Conservation (phyloP, 2,113 vertebrate species). For the Myotis brandtii region DNA sequence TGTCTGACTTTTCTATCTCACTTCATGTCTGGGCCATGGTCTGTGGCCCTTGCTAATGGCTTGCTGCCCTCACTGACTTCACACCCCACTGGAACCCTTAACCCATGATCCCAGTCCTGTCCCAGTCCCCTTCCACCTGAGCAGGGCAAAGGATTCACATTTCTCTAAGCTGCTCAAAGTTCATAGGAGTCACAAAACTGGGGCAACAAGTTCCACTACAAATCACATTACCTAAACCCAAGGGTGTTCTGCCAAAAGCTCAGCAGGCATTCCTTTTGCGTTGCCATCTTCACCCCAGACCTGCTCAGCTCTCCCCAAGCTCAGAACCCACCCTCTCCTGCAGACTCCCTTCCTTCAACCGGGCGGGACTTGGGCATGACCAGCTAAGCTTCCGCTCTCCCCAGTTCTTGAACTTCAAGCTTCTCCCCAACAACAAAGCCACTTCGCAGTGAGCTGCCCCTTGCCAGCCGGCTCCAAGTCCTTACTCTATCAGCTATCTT, state of each 20-base stretch:
- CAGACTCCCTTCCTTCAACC: accelerated
- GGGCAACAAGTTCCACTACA: not conserved
- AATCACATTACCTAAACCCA: not conserved
- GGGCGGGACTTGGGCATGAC: not conserved
- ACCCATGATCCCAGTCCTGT: accelerated
- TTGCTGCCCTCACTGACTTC: not conserved
- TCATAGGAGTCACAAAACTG: not conserved
- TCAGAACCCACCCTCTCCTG: not conserved
- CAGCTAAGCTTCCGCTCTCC: too few relatives aligned
- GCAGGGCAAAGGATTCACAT: not conserved
- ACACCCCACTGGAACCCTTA: not conserved
- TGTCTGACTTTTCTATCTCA: not conserved
- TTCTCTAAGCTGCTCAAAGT: not conserved
- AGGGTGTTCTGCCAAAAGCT: not conserved
- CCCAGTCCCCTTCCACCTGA: not conserved
- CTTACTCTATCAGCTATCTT: not conserved
- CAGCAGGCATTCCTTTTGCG: not conserved
- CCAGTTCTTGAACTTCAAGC: accelerated
- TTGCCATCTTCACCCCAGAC: not conserved
- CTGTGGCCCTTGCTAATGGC: not conserved
- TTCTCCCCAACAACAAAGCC: not conserved
- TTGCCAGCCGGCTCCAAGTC: not conserved
- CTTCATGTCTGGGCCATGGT: not conserved
- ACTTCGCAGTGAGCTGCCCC: not conserved
- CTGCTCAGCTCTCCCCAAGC: not conserved